phyloP scores from a whole-genome alignment of 2,113 vertebrate species.

The Salvator merianae region DNA sequence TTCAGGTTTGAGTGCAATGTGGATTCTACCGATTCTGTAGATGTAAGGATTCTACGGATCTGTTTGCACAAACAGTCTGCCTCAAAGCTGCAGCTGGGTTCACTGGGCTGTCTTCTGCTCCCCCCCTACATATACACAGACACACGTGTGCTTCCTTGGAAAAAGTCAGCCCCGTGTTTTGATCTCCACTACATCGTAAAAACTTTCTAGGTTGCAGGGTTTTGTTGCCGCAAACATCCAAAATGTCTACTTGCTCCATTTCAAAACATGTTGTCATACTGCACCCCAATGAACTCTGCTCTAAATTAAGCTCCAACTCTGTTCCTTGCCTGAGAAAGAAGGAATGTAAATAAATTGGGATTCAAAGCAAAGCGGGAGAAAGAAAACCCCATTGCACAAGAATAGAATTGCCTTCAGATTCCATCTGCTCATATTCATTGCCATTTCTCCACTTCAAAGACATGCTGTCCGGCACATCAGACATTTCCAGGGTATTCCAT shows the following conservation, averaged over 20 bases:
- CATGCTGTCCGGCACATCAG: not conserved
- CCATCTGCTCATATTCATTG: not conserved
- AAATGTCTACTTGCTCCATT: not conserved
- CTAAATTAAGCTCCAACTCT: not conserved
- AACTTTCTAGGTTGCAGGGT: too few species aligned
- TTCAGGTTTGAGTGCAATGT: not conserved
- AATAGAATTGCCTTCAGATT: not conserved
- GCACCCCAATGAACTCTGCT: not conserved
- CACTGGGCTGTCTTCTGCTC: too few species aligned
- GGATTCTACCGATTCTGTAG: too few species aligned
- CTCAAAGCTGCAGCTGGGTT: not conserved
- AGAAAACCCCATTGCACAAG: not conserved
- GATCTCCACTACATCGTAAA: too few species aligned
- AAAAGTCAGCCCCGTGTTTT: too few species aligned
- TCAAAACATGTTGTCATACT: not conserved
- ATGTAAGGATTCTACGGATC: not conserved
- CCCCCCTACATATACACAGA: too few species aligned
- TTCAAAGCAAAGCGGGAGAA: not conserved
- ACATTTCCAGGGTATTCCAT: not conserved
- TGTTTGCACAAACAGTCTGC: not conserved
- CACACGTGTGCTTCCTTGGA: too few species aligned
- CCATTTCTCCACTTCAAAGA: not conserved
- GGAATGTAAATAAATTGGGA: not conserved
- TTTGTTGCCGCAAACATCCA: not conserved
- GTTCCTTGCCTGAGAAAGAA: not conserved